phyloP scores from a whole-genome alignment of 2,797 vertebrate genomes.

The Alfaro cultratus region DNA sequence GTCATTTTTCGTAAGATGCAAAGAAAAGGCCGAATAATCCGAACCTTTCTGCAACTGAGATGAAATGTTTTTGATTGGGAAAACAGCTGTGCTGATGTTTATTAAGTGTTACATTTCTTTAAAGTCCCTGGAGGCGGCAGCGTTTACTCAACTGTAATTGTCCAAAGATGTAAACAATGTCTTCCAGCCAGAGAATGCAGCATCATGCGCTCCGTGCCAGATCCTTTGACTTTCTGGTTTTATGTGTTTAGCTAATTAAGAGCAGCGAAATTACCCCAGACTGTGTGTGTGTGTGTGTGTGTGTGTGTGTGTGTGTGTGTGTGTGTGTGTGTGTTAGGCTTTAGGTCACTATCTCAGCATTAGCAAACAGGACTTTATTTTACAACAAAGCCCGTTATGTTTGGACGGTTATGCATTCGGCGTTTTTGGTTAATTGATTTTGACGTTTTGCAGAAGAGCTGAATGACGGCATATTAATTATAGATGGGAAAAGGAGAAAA shows the following conservation, averaged over 20 bases:
- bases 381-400: too few species aligned
- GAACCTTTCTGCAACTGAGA: neutral
- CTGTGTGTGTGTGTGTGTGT: too few species aligned
- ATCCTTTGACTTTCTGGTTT: neutral
- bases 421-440: too few species aligned
- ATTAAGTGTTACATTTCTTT: neutral
- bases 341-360: too few species aligned
- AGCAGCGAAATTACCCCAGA: too few species aligned
- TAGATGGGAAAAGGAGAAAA: too few species aligned
- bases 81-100: slow-evolving; percentile 8
- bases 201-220: neutral
- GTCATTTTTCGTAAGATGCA: neutral
- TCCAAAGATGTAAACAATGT: neutral
- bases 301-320: too few species aligned
- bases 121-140: slow-evolving; percentile 3
- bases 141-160: neutral
- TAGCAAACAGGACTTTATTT: too few species aligned
- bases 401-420: too few species aligned
- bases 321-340: too few species aligned
- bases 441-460: too few species aligned
- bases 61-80: neutral
- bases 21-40: neutral
- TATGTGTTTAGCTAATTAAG: neutral
- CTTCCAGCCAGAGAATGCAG: neutral
- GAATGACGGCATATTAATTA: too few species aligned